These are phyloP conservation scores for Trichoplusia ni DNA, from an alignment of 1,140 invertebrate genomes.

Conservation along the genomic window DNA sequence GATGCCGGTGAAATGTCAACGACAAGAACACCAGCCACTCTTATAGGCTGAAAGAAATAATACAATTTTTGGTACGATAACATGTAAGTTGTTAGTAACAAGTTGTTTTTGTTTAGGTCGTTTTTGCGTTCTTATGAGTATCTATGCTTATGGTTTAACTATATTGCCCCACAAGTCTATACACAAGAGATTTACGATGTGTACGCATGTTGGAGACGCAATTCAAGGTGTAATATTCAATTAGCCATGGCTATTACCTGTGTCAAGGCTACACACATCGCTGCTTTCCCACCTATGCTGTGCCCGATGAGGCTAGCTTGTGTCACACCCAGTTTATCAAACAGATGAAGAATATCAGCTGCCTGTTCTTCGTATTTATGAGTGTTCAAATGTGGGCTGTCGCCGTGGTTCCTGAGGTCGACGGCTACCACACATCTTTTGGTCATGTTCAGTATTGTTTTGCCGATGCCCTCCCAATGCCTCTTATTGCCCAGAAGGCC, in stretches of 20 bases:
- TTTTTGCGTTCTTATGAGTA: too few relatives aligned
- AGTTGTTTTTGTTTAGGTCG: too few relatives aligned
- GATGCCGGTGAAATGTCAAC: conserved; percentile 88
- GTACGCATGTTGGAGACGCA: background rate
- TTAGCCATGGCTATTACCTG: conserved; percentile 73
- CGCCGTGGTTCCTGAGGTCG: conserved; percentile 96
- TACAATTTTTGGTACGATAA: background rate
- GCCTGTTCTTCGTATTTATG: conserved; percentile 89
- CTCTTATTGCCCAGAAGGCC: conserved; percentile 90
- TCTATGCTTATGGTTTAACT: too few relatives aligned
- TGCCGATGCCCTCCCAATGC: conserved; percentile 91
- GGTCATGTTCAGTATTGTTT: conserved; percentile 85
- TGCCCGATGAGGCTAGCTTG: conserved; percentile 91
- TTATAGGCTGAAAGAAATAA: conserved; percentile 82
- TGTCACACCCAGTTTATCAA: conserved; percentile 83
- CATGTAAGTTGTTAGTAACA: too few relatives aligned
- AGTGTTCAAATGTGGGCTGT: conserved; percentile 88
- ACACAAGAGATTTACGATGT: background rate
- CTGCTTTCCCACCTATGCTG: conserved; percentile 94
- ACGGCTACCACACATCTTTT: conserved; percentile 87
- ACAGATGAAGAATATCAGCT: conserved; percentile 86
- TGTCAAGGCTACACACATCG: conserved; percentile 89
- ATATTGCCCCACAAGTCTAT: too few relatives aligned
- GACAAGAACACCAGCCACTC: conserved; percentile 87
- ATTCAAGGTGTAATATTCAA: background rate